Evolutionary conservation across 2,113 vertebrate species (phyloP), one percentile per base, ranked within the genome.

Genomic region (Beaufortia kweichowensis): DNA sequence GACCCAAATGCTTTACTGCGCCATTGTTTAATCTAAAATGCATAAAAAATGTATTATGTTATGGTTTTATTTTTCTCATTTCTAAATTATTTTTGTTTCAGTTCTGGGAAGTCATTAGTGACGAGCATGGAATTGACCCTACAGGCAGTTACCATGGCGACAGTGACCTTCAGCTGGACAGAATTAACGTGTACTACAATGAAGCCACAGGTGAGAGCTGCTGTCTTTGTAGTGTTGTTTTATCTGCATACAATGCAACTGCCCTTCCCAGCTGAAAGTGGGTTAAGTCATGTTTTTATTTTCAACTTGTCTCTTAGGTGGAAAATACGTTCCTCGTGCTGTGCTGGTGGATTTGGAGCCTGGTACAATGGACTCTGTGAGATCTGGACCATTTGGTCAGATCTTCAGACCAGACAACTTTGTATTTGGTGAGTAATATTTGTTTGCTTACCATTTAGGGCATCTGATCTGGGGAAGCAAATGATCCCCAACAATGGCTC

Each of bases 341-440:
- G 82, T 86, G 3, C 79, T 84, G 14, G 84, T 86, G 21, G 84
- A 86, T 46, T 66, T 86, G 79, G 84, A 86, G 66, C 82, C 82
- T 0, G 84, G 82, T 31, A 86, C 84, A 17, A 84, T 86, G 84
- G 82, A 86, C 73, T 84, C 84, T 0, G 82, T 86, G 43, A 76
- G 84, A 29, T 86, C 84, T 10, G 84, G 84, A 19, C 84, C 84
- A 21, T 86, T 84, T 50, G 84, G 84, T 3, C 82, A 86, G 50
- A 79, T 86, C 53, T 86, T 86, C 73, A 79, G 84, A 26, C 82
- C 84, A 50, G 84, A 86, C 56, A 86, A 86, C 79, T 85, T 85
- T 62, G 84, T 85, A 17, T 85, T 85, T 29, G 84, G 84, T 85
- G 66, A 79, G 33, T 41, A 7, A 10, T 17, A 12, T 24, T 26